A percentile compares a stretch with the other conserved stretches of the same genome.
Evolutionary conservation across 2,888 invertebrate species (phyloP).

Genomic region (Syrphus vitripennis): DNA sequence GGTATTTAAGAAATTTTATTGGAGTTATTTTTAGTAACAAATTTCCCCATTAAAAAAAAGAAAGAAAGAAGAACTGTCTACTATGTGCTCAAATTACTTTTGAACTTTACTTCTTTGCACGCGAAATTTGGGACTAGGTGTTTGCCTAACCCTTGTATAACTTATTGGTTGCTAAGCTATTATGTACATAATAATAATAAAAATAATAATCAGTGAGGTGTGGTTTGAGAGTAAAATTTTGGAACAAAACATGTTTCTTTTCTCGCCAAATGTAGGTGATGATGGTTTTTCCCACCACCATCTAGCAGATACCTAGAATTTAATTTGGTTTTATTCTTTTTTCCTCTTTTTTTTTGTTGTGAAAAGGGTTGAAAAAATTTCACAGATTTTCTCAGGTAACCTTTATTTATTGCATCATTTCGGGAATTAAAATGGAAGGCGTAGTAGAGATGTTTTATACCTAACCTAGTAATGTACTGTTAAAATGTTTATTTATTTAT

Average conservation of each 20-base stretch:
- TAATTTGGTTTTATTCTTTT: background rate
- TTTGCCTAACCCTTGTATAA: slow-evolving; percentile 55
- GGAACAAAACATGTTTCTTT: slow-evolving; percentile 20
- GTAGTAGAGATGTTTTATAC: too few species aligned
- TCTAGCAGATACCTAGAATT: background rate
- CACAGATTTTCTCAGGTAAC: background rate
- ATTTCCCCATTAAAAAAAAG: background rate
- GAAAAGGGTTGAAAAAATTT: background rate
- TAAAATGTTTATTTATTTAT: too few species aligned
- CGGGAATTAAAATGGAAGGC: background rate
- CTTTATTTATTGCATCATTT: background rate
- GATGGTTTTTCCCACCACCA: background rate
- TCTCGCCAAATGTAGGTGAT: background rate
- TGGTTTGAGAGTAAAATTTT: slow-evolving; percentile 31
- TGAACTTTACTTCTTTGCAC: slow-evolving; percentile 51
- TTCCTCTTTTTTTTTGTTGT: background rate
- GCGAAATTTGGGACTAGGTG: slow-evolving; percentile 59
- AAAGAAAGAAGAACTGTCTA: background rate
- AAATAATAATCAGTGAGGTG: slow-evolving; percentile 50
- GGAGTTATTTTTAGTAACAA: slow-evolving; percentile 6
- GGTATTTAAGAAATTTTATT: background rate
- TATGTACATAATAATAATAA: slow-evolving; percentile 37
- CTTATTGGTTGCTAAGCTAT: slow-evolving; percentile 22
- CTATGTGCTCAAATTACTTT: slow-evolving; percentile 39
- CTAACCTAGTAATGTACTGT: too few species aligned